A percentile compares a stretch with the other conserved stretches of the same genome.
These are phyloP conservation scores for Eurytoma adleriae DNA, from an alignment of 2,888 invertebrate species.

Conservation along the genomic window DNA sequence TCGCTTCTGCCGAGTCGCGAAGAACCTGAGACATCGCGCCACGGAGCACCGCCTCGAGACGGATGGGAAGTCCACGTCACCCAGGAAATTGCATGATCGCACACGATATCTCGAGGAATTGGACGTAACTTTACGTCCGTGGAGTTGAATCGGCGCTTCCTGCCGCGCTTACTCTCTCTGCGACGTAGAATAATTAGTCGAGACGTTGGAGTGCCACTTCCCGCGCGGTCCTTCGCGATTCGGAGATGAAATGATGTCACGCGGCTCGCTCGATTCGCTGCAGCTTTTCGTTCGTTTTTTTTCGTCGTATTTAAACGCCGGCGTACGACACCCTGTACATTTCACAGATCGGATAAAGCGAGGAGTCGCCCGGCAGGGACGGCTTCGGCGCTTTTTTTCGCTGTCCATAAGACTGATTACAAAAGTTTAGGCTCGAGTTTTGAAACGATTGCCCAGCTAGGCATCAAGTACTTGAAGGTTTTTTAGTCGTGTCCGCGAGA, in stretches of 20 bases:
- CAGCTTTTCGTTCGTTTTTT: constrained; percentile 14
- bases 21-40: neutral
- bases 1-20: no score
- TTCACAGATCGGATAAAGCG: constrained; percentile 1
- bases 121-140: no score
- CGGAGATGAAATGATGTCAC: no score
- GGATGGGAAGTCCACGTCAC: no score
- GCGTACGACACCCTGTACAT: neutral
- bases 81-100: no score
- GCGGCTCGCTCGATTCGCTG: constrained; percentile 3
- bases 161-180: no score
- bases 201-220: no score
- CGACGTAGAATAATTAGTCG: no score
- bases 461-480: constrained; percentile 32
- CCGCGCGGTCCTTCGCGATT: no score
- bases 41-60: no score
- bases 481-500: neutral
- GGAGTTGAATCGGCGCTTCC: no score
- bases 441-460: neutral
- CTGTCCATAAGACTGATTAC: constrained; percentile 53
- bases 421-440: constrained; percentile 34
- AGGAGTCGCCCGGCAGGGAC: neutral
- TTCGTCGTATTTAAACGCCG: neutral
- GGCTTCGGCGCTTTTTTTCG: constrained; percentile 23
- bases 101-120: no score